Evolutionary conservation across 2,797 vertebrate species (phyloP).

Genomic region (Sardinella longiceps): DNA sequence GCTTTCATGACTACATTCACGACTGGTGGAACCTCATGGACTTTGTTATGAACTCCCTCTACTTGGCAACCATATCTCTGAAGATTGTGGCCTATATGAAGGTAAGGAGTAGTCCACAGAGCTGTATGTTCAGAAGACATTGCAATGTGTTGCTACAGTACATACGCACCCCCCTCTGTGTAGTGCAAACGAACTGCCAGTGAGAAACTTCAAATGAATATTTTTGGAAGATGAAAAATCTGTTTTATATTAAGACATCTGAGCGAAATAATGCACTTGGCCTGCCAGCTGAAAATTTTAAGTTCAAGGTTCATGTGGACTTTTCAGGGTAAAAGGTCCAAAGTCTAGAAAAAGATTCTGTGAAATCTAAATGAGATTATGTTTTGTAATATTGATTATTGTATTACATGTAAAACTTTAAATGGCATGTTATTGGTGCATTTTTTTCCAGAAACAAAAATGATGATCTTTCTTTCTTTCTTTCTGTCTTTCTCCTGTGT

Average conservation of each 20-base stretch:
- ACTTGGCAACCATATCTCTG: conserved; percentile 94
- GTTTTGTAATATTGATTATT: too few species aligned
- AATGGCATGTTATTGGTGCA: too few species aligned
- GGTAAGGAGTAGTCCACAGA: too few species aligned
- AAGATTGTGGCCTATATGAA: conserved; percentile 93
- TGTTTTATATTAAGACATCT: neutral
- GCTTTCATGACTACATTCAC: conserved; percentile 92
- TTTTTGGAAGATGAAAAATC: neutral
- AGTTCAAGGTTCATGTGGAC: too few species aligned
- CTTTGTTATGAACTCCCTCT: conserved; percentile 98
- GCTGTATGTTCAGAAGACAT: neutral
- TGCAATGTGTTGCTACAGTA: neutral
- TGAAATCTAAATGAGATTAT: too few species aligned
- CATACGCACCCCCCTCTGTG: neutral
- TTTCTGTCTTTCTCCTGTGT: too few species aligned
- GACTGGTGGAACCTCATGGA: conserved; percentile 99
- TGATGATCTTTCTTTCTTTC: too few species aligned
- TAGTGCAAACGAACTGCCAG: neutral
- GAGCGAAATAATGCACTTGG: neutral
- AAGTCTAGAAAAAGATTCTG: too few species aligned
- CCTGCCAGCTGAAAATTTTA: neutral
- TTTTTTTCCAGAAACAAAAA: too few species aligned
- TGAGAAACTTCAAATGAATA: neutral
- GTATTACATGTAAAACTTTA: too few species aligned
- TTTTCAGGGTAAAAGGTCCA: too few species aligned